phyloP scores from a whole-genome alignment of 2,797 vertebrate species.

The Premnoplex brunnescens region DNA sequence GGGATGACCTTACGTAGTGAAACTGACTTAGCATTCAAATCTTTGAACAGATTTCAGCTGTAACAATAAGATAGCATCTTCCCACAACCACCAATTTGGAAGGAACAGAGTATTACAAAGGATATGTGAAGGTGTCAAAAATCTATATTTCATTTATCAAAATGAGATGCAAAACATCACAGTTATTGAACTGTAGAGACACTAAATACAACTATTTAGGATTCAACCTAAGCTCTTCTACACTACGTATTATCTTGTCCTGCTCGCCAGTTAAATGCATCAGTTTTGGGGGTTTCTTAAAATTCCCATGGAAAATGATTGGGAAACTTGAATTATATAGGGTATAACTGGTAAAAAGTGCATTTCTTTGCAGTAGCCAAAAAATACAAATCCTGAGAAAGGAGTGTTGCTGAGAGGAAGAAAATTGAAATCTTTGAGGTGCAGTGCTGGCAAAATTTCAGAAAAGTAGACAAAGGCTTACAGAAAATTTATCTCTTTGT shows the following conservation, averaged over 20 bases:
- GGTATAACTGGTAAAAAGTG: background rate
- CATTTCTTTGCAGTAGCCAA: background rate
- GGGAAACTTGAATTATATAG: background rate
- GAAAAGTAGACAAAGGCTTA: constrained; percentile 18
- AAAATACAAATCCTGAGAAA: background rate
- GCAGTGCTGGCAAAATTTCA: constrained; percentile 36
- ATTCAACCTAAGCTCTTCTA: background rate
- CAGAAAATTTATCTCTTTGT: constrained; percentile 12
- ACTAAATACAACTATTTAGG: background rate
- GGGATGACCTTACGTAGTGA: background rate
- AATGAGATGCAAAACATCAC: background rate
- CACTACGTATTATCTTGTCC: background rate
- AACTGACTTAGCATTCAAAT: background rate
- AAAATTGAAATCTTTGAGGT: constrained; percentile 48
- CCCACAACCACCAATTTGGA: background rate
- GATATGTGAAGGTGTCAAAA: background rate
- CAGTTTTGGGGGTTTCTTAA: background rate
- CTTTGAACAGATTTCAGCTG: background rate
- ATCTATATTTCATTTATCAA: background rate
- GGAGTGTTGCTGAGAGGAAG: constrained; percentile 9
- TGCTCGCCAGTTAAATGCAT: background rate
- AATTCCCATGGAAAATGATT: background rate
- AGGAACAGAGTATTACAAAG: background rate
- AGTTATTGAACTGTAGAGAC: background rate
- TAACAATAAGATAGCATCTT: background rate